Conservation (phyloP, 2,888 invertebrate species). For the Leucozona laternaria region DNA sequence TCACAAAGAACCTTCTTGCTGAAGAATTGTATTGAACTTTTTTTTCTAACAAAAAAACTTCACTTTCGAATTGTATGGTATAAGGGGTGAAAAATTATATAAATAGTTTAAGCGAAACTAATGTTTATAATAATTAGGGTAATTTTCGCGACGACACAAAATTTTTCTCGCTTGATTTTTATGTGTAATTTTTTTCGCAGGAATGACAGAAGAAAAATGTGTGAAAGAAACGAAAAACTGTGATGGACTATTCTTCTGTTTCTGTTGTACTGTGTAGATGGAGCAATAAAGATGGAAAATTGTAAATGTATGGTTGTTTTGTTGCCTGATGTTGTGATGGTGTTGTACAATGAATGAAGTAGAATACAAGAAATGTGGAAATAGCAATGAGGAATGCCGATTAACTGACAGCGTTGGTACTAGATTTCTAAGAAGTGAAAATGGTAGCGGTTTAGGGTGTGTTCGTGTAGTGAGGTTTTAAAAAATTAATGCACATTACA, state of each 20-base stretch:
- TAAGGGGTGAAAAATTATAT: slow-evolving; percentile 22
- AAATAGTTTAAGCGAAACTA: slow-evolving; percentile 49
- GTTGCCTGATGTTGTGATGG: slow-evolving; percentile 62
- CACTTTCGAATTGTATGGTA: background rate
- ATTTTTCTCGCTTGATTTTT: slow-evolving; percentile 26
- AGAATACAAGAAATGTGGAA: slow-evolving; percentile 12
- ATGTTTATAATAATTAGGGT: slow-evolving; percentile 54
- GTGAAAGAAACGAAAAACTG: slow-evolving; percentile 58
- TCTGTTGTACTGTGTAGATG: background rate
- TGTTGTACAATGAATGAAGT: slow-evolving; percentile 10
- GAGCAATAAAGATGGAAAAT: slow-evolving; percentile 37
- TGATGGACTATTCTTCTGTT: slow-evolving; percentile 40
- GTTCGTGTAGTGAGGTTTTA: background rate
- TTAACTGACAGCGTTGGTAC: slow-evolving; percentile 46
- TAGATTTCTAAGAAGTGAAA: slow-evolving; percentile 8
- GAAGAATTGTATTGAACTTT: background rate
- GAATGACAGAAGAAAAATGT: slow-evolving; percentile 54
- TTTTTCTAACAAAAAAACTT: background rate
- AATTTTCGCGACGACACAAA: slow-evolving; percentile 68
- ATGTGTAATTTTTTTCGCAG: slow-evolving; percentile 32
- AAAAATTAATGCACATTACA: too few species aligned
- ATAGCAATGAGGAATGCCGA: slow-evolving; percentile 43
- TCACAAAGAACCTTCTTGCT: slow-evolving; percentile 54
- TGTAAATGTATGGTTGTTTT: slow-evolving; percentile 55
- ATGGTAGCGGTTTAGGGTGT: background rate